Evolutionary conservation across 2,113 vertebrate species (phyloP).

Genomic region (Meriones unguiculatus): DNA sequence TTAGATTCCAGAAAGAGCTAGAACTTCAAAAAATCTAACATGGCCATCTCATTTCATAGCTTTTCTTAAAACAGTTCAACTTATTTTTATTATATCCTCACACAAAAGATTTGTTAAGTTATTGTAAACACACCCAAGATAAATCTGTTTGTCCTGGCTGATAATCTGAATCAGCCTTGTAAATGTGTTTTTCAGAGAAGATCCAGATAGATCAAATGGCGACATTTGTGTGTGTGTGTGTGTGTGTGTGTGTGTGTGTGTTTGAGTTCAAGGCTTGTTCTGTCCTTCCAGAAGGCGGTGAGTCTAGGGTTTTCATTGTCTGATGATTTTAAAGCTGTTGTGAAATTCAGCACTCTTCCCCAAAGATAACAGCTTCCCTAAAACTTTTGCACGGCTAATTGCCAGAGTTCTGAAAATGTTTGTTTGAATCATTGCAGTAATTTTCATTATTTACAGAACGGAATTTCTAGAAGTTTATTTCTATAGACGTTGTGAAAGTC

Average conservation of each 20-base stretch:
- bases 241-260: background rate
- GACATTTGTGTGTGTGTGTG: background rate
- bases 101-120: background rate
- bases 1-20: background rate
- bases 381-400: background rate
- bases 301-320: background rate
- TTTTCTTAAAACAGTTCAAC: background rate
- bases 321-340: background rate
- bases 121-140: background rate
- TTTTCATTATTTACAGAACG: background rate
- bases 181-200: background rate
- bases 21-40: background rate
- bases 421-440: background rate
- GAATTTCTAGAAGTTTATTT: background rate
- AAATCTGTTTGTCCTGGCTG: background rate
- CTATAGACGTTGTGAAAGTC: background rate
- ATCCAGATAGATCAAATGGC: background rate
- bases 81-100: background rate
- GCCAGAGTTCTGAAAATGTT: background rate
- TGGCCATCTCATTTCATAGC: background rate
- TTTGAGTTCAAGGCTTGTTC: background rate
- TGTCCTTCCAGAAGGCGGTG: background rate
- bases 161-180: background rate
- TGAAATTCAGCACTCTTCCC: background rate
- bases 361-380: background rate